Evolutionary conservation across 2,888 invertebrate genomes (phyloP).

Genomic region (Thymelicus acteon): DNA sequence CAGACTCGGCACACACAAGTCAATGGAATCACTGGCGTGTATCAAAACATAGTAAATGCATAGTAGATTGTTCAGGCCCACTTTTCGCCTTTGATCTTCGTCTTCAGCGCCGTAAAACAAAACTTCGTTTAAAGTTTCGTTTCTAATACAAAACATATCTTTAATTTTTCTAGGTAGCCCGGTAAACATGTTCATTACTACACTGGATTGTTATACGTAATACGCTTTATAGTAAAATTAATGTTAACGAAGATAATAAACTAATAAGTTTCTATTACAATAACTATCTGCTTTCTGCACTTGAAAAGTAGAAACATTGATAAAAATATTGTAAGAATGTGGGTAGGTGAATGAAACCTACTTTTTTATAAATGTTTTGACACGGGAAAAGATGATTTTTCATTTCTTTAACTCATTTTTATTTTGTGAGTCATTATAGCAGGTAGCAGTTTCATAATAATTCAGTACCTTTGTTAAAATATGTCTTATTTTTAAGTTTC

Average conservation of each 20-base stretch:
- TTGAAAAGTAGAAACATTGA: background rate
- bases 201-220: background rate
- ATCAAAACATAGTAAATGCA: constrained; percentile 63
- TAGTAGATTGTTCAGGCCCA: constrained; percentile 61
- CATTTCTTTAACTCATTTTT: too few species aligned
- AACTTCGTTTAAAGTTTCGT: constrained; percentile 60
- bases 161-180: constrained; percentile 16
- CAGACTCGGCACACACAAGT: constrained; percentile 65
- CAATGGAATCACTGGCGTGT: constrained; percentile 59
- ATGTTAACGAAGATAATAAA: background rate
- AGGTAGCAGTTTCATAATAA: too few species aligned
- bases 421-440: too few species aligned
- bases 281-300: too few species aligned
- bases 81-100: constrained; percentile 51
- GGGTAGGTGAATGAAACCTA: background rate
- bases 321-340: background rate
- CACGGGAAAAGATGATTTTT: too few species aligned
- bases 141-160: constrained; percentile 36
- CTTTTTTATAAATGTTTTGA: too few species aligned
- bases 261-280: too few species aligned
- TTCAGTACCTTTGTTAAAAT: background rate
- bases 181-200: constrained; percentile 44
- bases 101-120: constrained; percentile 63
- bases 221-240: background rate
- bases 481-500: background rate